Conservation (phyloP, 1,140 invertebrate species). For the Ephestia elutella region DNA sequence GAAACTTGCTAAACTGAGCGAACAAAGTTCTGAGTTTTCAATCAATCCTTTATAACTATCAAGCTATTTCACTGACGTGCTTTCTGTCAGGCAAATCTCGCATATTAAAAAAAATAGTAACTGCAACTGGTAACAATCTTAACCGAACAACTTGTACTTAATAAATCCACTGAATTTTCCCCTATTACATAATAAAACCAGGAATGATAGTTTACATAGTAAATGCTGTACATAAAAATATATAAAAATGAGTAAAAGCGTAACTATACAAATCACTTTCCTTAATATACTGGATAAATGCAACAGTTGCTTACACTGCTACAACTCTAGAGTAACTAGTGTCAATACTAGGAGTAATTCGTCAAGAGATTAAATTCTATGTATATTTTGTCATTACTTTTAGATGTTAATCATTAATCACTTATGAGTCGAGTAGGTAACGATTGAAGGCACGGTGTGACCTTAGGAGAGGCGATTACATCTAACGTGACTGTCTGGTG, state of each 20-base stretch:
- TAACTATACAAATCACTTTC: conserved; percentile 66
- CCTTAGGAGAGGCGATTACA: conserved; percentile 41
- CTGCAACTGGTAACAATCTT: conserved; percentile 65
- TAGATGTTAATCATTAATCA: conserved; percentile 20
- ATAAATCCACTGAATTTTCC: conserved; percentile 36
- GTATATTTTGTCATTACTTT: conserved; percentile 27
- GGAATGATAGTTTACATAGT: conserved; percentile 64
- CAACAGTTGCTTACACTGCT: conserved; percentile 53
- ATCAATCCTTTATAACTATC: not conserved
- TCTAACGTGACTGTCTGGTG: conserved; percentile 58
- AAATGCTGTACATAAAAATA: conserved; percentile 64
- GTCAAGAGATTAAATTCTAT: conserved; percentile 40
- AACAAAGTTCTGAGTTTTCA: not conserved
- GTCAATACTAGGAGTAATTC: conserved; percentile 55
- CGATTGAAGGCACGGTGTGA: conserved; percentile 41
- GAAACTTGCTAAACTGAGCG: not conserved
- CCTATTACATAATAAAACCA: conserved; percentile 32
- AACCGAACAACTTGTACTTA: conserved; percentile 39
- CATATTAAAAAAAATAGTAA: conserved; percentile 46
- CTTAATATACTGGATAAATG: conserved; percentile 66
- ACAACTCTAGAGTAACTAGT: conserved; percentile 37
- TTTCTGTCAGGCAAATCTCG: conserved; percentile 5
- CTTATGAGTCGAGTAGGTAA: conserved; percentile 33
- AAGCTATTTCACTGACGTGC: conserved; percentile 1
- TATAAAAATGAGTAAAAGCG: conserved; percentile 53